Evolutionary conservation across 2,888 invertebrate species (phyloP).

Genomic region (Pammene aurita): DNA sequence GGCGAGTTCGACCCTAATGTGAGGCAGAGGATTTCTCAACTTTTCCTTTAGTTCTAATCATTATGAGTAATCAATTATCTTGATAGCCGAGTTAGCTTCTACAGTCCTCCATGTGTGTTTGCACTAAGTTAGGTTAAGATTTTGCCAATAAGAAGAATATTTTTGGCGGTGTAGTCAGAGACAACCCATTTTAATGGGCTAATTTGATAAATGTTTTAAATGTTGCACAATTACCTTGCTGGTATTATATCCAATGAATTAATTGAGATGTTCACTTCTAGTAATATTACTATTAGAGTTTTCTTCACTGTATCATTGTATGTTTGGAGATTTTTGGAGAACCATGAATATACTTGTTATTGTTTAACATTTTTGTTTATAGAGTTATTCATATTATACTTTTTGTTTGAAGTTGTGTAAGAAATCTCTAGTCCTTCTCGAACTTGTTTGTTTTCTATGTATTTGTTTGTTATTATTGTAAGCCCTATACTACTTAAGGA

Average conservation of each 20-base stretch:
- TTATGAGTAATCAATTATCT: background rate
- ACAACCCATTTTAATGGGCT: background rate
- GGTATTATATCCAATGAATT: background rate
- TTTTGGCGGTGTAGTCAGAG: conserved; percentile 10
- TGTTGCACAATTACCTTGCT: conserved; percentile 10
- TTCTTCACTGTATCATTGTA: background rate
- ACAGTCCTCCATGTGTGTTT: conserved; percentile 12
- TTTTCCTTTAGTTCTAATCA: too few species aligned
- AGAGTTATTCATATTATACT: background rate
- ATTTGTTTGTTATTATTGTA: conserved; percentile 16
- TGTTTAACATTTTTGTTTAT: conserved; percentile 6
- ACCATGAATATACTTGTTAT: background rate
- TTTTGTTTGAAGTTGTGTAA: conserved; percentile 17
- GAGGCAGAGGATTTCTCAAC: too few species aligned
- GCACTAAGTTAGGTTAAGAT: conserved; percentile 25
- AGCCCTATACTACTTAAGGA: conserved; percentile 7
- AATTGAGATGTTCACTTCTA: background rate
- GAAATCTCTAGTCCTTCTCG: conserved; percentile 27
- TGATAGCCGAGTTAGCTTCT: background rate
- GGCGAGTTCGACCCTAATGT: too few species aligned
- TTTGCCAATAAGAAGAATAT: conserved; percentile 17
- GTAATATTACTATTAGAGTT: background rate
- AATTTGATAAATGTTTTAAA: background rate
- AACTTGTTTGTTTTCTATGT: conserved; percentile 19
- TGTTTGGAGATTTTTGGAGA: background rate